Base-by-base conservation (phyloP, 2,888 invertebrate species). In the Meganola albula region DNA sequence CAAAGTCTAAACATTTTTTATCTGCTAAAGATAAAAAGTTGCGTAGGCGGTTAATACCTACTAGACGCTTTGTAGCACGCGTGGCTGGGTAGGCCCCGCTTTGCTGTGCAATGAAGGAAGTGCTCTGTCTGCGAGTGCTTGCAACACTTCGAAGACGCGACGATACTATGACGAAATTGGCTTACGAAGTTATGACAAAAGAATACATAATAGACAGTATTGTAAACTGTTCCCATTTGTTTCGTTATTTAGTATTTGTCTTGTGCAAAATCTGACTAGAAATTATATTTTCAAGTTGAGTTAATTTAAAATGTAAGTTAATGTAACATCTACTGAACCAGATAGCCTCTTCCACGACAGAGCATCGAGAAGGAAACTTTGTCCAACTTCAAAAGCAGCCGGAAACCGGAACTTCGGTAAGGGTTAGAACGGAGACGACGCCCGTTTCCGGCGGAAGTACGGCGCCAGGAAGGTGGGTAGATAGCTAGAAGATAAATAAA, bases 361-460 rank as follows among this genome's bases (percentile, higher is more conserved):
- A 48, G 56, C 45, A 48, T 58, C 59, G 48, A 68, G 70, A 70
- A 72, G 75, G 74, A 74, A 82, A 76, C 72, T 72, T 65, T 52
- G 65, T 54, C 50, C 48, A 72, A 69, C 66, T 71, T 80, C 77
- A 83, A 80, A 80, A 74, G 66, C 72, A 62, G 57, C 63, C 78
- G 83, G 82, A 82, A 83, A 77, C 82, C 80, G 84, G 84, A 83
- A 80, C 74, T 69, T 68, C 69, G 79, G 83, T 72, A 84, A 84
- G 84, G 83, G 84, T 83, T 85, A 79, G 72, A 75, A 65, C 78
- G 78, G 80, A 78, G 82, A 78, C 82, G 79, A 75, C 74, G 73
- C 73, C 65, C 75, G 79, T 77, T 82, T 84, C 84, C 83, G 77
- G 59, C 74, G 83, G 80, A 82, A 78, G 74, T 61, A 33, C 63